Conservation (phyloP, 2,888 invertebrate species). For the Drosophila anceps region DNA sequence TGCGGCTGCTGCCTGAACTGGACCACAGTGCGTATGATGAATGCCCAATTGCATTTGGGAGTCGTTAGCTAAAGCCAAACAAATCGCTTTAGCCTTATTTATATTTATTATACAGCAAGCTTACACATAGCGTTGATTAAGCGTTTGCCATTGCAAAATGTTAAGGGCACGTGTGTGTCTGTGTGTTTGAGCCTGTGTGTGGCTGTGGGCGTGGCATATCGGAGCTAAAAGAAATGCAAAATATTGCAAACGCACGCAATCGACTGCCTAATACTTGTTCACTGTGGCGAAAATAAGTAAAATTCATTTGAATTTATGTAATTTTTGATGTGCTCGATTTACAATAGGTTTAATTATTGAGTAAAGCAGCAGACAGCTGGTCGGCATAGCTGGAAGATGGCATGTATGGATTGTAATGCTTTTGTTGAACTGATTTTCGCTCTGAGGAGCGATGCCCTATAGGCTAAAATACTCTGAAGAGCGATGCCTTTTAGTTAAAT, state of each 20-base stretch:
- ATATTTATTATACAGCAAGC: conserved; percentile 55
- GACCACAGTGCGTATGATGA: conserved; percentile 66
- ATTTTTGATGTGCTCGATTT: not conserved
- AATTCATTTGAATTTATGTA: not conserved
- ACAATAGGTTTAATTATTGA: not conserved
- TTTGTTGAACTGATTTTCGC: no score
- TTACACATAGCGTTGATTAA: conserved; percentile 50
- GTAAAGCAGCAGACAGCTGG: not conserved
- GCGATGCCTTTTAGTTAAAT: no score
- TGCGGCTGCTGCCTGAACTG: conserved; percentile 15
- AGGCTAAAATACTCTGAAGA: no score
- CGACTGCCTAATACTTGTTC: not conserved
- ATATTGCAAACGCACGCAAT: not conserved
- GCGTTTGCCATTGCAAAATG: conserved; percentile 27
- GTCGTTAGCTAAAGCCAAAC: conserved; percentile 66
- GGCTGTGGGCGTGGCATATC: not conserved
- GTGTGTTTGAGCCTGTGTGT: not conserved
- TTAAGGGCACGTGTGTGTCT: not conserved
- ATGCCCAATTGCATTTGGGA: conserved; percentile 62
- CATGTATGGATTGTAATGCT: no score
- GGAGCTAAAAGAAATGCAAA: not conserved
- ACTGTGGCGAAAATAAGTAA: not conserved
- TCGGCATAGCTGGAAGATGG: no score
- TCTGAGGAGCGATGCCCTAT: no score
- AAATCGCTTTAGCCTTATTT: conserved; percentile 61